Base-by-base conservation (phyloP, 2,113 vertebrate species). In the Orcinus orca region DNA sequence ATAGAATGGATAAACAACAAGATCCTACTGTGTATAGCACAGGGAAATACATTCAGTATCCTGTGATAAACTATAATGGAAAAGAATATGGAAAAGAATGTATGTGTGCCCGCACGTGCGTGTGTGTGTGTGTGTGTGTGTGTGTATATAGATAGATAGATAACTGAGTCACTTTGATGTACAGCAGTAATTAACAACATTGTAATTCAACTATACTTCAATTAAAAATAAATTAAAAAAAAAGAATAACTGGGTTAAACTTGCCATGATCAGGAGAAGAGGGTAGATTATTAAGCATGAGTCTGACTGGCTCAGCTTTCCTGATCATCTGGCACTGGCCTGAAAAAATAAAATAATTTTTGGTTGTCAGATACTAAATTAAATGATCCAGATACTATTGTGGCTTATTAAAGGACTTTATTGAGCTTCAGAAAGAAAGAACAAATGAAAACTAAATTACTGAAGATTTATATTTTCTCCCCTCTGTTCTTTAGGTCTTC, bases 271-370 rank as follows among this genome's bases (percentile, higher is more conserved):
- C 76, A 94, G 20, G 31, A 18, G 95, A 14, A 97, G 50, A 62
- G 60, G 76, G 77, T 97, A 92, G 96, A 94, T 98, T 98, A 97
- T 98, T 93, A 98, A 98, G 98, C 65, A 85, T 71, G 77, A 96
- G 94, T 96, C 97, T 92, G 97, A 97, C 93, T 93, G 98, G 76
- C 58, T 15, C 97, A 96, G 58, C 84, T 96, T 95, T 53, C 67
- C 80, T 97, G 93, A 73, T 82, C 97, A 97, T 86, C 95, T 93
- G 98, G 98, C 96, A 95, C 88, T 87, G 70, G 50, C 90, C 53
- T 95, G 47, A 55, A 62, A 94, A 94, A 86, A 97, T 95, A 97
- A 93, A 97, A 96, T 93, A 86, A 81, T 55, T 47, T 90, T 65
- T 97, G 80, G 76, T 94, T 95, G 65, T 93, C 76, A 91, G 38